Conservation (phyloP, 1,140 invertebrate genomes). For the Cotesia vestalis region DNA sequence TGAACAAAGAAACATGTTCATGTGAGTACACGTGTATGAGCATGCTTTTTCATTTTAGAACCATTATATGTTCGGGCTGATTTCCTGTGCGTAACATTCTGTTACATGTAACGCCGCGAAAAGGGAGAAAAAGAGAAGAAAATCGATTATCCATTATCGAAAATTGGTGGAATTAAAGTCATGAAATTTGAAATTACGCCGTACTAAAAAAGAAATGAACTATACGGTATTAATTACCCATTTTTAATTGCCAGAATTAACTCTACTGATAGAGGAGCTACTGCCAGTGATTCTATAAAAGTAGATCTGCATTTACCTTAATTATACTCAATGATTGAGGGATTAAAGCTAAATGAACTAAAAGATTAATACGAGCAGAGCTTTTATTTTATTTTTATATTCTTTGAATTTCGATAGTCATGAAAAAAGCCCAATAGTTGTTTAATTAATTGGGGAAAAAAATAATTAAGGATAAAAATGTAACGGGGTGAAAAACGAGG, state of each 20-base stretch:
- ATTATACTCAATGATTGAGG: conserved; percentile 9
- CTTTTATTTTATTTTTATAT: no score
- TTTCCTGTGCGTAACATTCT: background rate
- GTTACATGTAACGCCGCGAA: background rate
- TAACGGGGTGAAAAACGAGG: background rate
- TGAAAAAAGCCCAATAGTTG: no score
- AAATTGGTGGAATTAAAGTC: conserved; percentile 3
- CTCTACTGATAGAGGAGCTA: no score
- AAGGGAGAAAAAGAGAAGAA: background rate
- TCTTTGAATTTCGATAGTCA: no score
- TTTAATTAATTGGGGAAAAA: background rate
- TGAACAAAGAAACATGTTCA: conserved; percentile 26
- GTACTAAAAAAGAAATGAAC: background rate
- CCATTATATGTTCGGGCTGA: background rate
- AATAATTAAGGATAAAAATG: conserved; percentile 1
- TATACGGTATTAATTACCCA: background rate
- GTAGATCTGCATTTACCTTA: background rate
- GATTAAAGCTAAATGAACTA: background rate
- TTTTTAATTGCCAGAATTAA: background rate
- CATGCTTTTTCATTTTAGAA: conserved; percentile 14
- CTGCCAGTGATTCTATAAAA: background rate
- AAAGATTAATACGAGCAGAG: no score
- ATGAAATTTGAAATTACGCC: background rate
- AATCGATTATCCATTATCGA: conserved; percentile 30
- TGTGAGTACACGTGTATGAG: background rate